phyloP scores from a whole-genome alignment of 2,113 vertebrate genomes.

The Ornithorhynchus anatinus region DNA sequence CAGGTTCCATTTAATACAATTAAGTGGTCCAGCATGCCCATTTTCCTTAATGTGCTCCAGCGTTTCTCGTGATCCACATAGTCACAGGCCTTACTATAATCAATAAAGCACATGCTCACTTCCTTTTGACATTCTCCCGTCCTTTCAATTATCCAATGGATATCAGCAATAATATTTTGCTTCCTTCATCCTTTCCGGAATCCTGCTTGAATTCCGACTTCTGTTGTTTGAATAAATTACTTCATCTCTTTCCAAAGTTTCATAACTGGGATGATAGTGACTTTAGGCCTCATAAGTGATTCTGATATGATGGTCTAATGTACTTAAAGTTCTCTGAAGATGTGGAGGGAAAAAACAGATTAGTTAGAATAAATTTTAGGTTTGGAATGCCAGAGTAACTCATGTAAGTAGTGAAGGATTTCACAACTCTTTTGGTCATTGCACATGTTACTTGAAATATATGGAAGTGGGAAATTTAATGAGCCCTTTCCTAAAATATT shows the following conservation, averaged over 20 bases:
- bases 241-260: conserved; percentile 36
- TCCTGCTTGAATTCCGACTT: too few species aligned
- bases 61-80: too few species aligned
- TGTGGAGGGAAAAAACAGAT: background rate
- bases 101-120: too few species aligned
- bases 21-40: too few species aligned
- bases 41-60: too few species aligned
- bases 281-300: conserved; percentile 21
- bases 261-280: conserved; percentile 34
- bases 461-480: background rate
- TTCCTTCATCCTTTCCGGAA: too few species aligned
- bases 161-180: too few species aligned
- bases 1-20: too few species aligned
- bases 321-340: conserved; percentile 20
- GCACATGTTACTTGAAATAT: background rate
- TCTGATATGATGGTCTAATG: conserved; percentile 36
- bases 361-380: conserved; percentile 8
- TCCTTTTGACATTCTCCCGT: too few species aligned
- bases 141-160: too few species aligned
- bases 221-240: conserved; percentile 36
- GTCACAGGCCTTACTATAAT: too few species aligned
- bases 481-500: background rate
- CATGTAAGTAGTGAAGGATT: background rate
- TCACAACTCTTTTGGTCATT: background rate
- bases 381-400: background rate